These are phyloP conservation scores for Tamias sibiricus DNA, from an alignment of 2,113 vertebrate genomes.

Conservation along the genomic window DNA sequence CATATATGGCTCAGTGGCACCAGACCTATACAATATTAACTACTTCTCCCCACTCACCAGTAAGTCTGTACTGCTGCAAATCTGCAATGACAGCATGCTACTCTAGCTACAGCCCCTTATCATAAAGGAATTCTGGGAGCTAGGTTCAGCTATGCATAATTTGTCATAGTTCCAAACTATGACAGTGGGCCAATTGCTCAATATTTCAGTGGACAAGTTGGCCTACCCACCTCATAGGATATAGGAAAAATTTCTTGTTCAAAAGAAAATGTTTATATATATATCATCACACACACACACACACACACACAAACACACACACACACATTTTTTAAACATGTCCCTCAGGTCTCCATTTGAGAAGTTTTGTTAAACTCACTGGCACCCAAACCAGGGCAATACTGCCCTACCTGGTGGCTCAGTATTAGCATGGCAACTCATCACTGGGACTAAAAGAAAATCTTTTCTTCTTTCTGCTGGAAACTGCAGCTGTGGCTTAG, in stretches of 20 bases:
- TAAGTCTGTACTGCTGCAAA: not conserved
- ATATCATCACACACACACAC: too few relatives aligned
- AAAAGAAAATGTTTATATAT: not conserved
- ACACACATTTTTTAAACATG: not conserved
- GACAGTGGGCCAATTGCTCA: not conserved
- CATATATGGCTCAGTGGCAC: not conserved
- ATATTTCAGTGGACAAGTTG: not conserved
- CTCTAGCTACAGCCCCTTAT: not conserved
- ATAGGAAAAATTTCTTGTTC: not conserved
- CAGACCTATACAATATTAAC: not conserved
- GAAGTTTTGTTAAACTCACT: constrained; percentile 84
- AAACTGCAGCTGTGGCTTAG: not conserved
- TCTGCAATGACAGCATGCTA: not conserved
- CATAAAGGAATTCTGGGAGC: not conserved
- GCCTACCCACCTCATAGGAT: not conserved
- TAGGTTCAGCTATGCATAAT: not conserved
- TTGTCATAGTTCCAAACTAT: not conserved
- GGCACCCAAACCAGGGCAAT: constrained; percentile 76
- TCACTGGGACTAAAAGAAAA: constrained; percentile 71
- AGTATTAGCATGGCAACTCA: constrained; percentile 88
- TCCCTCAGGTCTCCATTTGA: constrained; percentile 84
- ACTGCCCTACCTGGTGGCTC: constrained; percentile 74
- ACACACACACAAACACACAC: too few relatives aligned
- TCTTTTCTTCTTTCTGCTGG: not conserved
- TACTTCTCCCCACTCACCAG: not conserved